Evolutionary conservation across 1,140 invertebrate genomes (phyloP).

Genomic region (Drosophila bocqueti): DNA sequence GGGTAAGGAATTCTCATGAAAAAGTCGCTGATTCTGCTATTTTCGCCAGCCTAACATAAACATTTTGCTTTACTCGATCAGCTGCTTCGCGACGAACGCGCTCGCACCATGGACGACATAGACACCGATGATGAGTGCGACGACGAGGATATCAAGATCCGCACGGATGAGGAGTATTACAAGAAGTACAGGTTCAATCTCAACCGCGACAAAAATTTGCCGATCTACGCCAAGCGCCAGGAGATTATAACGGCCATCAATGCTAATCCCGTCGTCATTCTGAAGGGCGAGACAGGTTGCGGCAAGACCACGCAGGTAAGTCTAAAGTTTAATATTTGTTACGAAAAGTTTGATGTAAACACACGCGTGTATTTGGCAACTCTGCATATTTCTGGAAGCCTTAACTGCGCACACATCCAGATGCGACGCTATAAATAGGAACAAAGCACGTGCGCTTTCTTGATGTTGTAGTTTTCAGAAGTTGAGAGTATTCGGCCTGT

Average conservation of each 20-base stretch:
- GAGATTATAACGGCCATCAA: conserved; percentile 62
- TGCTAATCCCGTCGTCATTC: conserved; percentile 69
- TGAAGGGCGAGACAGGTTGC: conserved; percentile 86
- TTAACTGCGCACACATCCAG: neutral
- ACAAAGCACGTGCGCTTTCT: neutral
- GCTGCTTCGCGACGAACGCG: neutral
- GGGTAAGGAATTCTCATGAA: conserved; percentile 38
- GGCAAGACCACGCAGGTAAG: conserved; percentile 94
- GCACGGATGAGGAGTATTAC: conserved; percentile 66
- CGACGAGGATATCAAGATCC: conserved; percentile 10
- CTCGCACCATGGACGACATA: conserved; percentile 51
- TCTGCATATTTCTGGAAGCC: no score
- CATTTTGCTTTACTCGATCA: conserved; percentile 5
- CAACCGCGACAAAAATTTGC: conserved; percentile 62
- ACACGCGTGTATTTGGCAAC: neutral
- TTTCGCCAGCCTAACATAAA: conserved; percentile 3
- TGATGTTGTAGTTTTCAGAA: neutral
- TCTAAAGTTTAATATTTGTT: neutral
- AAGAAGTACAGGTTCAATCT: conserved; percentile 66
- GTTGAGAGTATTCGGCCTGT: neutral
- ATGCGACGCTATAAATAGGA: neutral
- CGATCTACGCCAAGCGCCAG: conserved; percentile 66
- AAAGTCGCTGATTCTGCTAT: conserved; percentile 2
- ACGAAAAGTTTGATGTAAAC: neutral
- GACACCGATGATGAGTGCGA: conserved; percentile 57